phyloP scores from a whole-genome alignment of 1,140 invertebrate species.

The Platyscapa corneri region DNA sequence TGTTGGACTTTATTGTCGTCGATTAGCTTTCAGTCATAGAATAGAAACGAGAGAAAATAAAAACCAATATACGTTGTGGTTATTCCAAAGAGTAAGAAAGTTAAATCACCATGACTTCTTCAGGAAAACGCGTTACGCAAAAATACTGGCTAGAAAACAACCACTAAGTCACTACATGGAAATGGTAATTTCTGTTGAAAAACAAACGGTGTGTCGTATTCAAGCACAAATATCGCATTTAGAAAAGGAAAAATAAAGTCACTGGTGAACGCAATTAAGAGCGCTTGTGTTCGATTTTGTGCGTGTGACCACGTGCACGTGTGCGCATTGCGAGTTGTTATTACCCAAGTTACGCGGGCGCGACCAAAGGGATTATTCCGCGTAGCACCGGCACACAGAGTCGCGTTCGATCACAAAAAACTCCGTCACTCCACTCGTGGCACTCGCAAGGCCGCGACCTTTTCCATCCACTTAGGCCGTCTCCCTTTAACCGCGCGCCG shows the following conservation, averaged over 20 bases:
- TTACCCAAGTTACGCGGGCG: not conserved
- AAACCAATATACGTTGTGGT: not conserved
- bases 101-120: not conserved
- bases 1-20: not conserved
- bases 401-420: not conserved
- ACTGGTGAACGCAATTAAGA: no score
- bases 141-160: not conserved
- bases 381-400: not conserved
- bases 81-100: not conserved
- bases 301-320: no score
- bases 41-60: not conserved
- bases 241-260: no score
- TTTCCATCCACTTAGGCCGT: no score
- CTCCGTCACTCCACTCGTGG: not conserved
- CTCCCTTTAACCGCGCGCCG: not conserved
- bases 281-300: no score
- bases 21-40: constrained; percentile 22
- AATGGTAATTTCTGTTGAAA: not conserved
- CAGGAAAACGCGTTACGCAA: not conserved
- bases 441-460: not conserved
- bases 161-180: not conserved
- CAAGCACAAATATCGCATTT: no score
- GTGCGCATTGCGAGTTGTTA: no score
- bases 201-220: no score
- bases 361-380: not conserved